Percentiles rank a stretch among this genome's conserved stretches.
Evolutionary conservation across 2,888 invertebrate genomes (phyloP).

Genomic region (Dioctria linearis): DNA sequence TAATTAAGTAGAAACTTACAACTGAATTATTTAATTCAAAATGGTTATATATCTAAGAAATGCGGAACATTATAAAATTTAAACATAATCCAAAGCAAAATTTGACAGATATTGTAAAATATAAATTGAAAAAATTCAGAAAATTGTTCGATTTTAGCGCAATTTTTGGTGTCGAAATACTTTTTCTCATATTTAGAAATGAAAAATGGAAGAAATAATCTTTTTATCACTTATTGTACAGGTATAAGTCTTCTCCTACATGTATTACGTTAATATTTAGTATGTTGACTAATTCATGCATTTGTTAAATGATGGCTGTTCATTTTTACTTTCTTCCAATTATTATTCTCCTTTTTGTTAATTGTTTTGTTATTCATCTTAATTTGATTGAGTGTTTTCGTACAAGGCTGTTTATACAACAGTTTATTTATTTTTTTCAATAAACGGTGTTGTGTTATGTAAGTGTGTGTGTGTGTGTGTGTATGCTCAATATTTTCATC

Average conservation of each 20-base stretch:
- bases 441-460: constrained; percentile 17
- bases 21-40: too few species aligned
- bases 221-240: constrained; percentile 59
- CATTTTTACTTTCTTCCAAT: background rate
- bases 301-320: constrained; percentile 22
- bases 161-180: constrained; percentile 9
- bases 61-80: too few species aligned
- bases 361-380: too few species aligned
- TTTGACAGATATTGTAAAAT: background rate
- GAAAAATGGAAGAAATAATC: constrained; percentile 44
- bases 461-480: constrained; percentile 12
- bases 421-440: background rate
- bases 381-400: constrained; percentile 1
- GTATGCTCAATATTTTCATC: background rate
- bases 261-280: constrained; percentile 52
- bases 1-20: too few species aligned
- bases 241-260: constrained; percentile 54
- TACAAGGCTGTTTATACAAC: background rate
- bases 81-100: too few species aligned
- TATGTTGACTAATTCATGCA: constrained; percentile 42
- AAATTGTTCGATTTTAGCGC: constrained; percentile 42
- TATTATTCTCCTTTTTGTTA: too few species aligned
- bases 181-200: constrained; percentile 29
- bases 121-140: constrained; percentile 28
- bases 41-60: too few species aligned